Evolutionary conservation across 2,113 vertebrate genomes (phyloP), one percentile per base, ranked within the genome.

Genomic region (Rhea pennata): DNA sequence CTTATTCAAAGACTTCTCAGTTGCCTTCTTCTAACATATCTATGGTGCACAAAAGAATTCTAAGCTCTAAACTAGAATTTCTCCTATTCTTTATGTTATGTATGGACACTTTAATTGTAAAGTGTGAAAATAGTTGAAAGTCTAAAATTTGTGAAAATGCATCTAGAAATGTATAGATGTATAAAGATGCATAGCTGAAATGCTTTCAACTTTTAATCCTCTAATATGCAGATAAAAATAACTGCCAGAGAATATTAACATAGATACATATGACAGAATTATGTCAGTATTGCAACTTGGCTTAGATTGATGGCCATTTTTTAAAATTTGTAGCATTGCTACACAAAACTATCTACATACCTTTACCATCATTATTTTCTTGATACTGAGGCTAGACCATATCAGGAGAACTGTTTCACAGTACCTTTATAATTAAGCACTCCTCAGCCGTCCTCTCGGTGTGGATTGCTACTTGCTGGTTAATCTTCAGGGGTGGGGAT

Each of bases 351-450:
- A 95, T 75, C 92, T 96, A 96, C 94, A 93, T 96, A 96, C 95
- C 94, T 97, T 93, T 53, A 76, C 92, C 87, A 91, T 90, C 72
- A 96, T 74, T 92, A 96, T 80, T 96, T 95, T 77, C 95, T 93
- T 92, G 96, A 79, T 0, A 91, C 94, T 96, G 96, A 97, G 96
- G 91, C 86, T 93, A 93, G 66, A 93, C 76, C 80, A 6, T 89
- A 66, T 31, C 88, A 94, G 94, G 92, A 97, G 95, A 97, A 91
- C 96, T 96, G 95, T 95, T 96, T 97, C 94, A 96, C 95, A 95
- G 92, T 96, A 97, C 91, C 96, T 97, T 97, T 97, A 96, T 9
- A 96, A 97, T 95, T 96, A 96, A 96, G 96, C 87, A 97, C 95
- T 96, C 92, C 94, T 97, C 96, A 97, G 95, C 94, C 94, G 92